phyloP scores from a whole-genome alignment of 2,113 vertebrate genomes.

The Myiozetetes cayanensis region DNA sequence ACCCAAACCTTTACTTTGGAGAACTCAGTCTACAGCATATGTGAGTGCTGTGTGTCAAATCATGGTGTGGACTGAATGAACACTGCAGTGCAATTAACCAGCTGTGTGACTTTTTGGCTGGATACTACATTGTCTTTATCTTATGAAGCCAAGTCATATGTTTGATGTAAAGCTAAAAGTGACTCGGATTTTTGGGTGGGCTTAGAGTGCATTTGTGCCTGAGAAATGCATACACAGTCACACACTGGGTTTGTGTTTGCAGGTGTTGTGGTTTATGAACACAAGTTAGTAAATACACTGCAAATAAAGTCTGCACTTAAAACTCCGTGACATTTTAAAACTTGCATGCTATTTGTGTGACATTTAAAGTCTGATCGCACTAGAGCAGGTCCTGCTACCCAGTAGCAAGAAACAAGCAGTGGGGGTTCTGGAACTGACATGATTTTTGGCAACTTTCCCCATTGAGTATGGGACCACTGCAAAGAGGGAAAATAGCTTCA shows the following conservation, averaged over 20 bases:
- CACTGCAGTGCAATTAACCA: rapidly evolving
- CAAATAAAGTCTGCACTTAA: not conserved
- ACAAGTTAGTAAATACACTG: not conserved
- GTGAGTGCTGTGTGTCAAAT: rapidly evolving
- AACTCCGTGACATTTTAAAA: not conserved
- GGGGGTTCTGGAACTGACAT: not conserved
- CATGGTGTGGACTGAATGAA: rapidly evolving
- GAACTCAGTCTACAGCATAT: not conserved
- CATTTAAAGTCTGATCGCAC: not conserved
- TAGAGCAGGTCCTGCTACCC: not conserved
- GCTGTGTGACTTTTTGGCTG: not conserved
- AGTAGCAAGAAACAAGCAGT: not conserved
- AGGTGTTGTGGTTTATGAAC: not conserved
- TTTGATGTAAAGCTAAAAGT: not conserved
- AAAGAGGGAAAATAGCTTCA: not conserved
- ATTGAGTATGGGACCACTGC: rapidly evolving
- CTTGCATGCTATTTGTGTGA: not conserved
- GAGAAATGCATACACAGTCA: rapidly evolving
- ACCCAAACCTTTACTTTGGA: not conserved
- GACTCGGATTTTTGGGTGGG: not conserved
- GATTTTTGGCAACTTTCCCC: not conserved
- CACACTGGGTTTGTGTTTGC: rapidly evolving
- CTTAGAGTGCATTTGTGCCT: rapidly evolving
- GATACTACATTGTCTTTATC: not conserved
- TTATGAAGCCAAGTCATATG: not conserved